These are phyloP conservation scores for Poicephalus meyeri DNA, from an alignment of 2,113 vertebrate genomes.

Conservation along the genomic window DNA sequence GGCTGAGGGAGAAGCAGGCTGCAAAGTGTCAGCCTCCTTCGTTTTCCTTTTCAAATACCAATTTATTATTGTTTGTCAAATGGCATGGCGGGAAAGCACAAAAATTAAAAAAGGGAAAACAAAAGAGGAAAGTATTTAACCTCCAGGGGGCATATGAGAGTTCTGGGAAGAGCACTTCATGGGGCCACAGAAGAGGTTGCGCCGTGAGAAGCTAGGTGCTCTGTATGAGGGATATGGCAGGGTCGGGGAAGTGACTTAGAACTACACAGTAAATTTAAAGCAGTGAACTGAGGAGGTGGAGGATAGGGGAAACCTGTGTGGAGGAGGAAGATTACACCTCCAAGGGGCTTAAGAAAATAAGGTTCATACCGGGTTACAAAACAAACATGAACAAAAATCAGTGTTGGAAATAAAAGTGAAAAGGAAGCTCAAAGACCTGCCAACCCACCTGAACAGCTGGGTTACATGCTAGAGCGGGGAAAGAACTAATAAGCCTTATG, in stretches of 20 bases:
- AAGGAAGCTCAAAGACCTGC: background rate
- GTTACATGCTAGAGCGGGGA: background rate
- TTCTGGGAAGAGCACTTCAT: background rate
- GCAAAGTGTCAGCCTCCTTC: background rate
- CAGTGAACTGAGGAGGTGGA: background rate
- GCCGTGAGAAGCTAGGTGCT: background rate
- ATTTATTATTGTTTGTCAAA: background rate
- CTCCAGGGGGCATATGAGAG: conserved; percentile 55
- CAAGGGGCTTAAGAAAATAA: background rate
- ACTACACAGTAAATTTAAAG: background rate
- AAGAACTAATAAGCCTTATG: background rate
- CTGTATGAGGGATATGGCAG: background rate
- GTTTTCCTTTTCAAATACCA: background rate
- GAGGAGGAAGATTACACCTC: background rate
- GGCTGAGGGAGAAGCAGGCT: background rate
- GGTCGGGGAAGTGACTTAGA: background rate
- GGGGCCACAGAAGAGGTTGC: background rate
- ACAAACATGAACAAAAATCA: background rate
- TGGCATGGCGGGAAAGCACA: background rate
- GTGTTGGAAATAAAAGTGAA: background rate
- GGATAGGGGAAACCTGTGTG: rapidly evolving
- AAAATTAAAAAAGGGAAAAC: background rate
- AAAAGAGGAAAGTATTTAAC: background rate
- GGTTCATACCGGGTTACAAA: background rate
- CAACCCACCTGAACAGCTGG: background rate